These are phyloP conservation scores for Potorous gilbertii DNA, from an alignment of 2,797 vertebrate genomes.

Conservation along the genomic window DNA sequence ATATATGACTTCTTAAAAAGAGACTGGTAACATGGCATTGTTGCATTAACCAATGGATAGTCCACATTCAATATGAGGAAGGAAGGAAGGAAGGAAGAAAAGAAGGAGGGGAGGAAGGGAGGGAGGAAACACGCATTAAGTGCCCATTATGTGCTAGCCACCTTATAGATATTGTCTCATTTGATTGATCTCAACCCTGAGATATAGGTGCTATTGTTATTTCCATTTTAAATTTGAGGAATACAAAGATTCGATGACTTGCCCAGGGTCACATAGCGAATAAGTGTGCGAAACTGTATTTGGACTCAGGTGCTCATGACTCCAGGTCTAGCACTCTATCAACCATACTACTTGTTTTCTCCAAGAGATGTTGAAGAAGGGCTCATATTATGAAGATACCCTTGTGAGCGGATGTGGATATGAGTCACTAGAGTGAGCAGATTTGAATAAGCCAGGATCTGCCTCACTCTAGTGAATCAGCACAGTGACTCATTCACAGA, in stretches of 20 bases:
- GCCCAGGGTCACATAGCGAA: neutral
- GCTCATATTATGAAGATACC: too few species aligned
- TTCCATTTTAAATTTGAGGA: neutral
- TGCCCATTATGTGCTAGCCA: neutral
- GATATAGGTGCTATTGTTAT: neutral
- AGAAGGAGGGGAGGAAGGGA: too few species aligned
- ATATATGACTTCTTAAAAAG: too few species aligned
- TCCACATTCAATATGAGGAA: neutral
- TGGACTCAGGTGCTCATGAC: neutral
- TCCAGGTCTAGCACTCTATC: neutral
- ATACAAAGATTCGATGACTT: neutral
- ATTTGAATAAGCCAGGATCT: too few species aligned
- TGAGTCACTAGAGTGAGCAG: too few species aligned
- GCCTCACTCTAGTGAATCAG: too few species aligned
- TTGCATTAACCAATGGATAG: neutral
- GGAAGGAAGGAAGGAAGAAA: too few species aligned
- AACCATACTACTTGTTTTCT: neutral
- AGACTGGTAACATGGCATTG: neutral
- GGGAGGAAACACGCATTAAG: neutral
- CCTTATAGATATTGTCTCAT: neutral
- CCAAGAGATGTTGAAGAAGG: neutral
- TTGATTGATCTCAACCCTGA: neutral
- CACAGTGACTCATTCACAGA: too few species aligned
- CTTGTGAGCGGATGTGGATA: too few species aligned
- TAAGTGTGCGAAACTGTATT: neutral